Evolutionary conservation across 2,113 vertebrate species (phyloP), one percentile per base, ranked within the genome.

Genomic region (Macrotis lagotis): DNA sequence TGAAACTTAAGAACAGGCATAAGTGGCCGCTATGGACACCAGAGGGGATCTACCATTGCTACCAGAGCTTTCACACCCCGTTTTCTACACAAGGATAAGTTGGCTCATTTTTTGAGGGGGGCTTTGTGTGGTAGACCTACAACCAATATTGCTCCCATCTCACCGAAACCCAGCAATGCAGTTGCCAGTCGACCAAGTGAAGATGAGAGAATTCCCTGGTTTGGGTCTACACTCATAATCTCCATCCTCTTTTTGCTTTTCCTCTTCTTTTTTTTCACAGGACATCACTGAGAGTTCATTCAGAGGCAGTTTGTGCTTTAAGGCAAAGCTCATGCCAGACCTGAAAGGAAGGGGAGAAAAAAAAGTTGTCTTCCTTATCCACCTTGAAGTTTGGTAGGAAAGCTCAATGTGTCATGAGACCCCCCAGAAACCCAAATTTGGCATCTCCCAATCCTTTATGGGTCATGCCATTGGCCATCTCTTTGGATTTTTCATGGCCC

Each of bases 121-220:
- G 8, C 24, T 12, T 2, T 31, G 55, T 28, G n/a, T 50, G 88
- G 28, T 50, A 8, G 83, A 25, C 31, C 7, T 44, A 24, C 48
- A 0, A 0, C 0, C 51, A 88, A 91, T 93, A 47, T 88, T 74
- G 92, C 51, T 25, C 22, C 48, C 89, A 93, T 25, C 98, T 98
- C 94, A 99, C 96, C 95, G 51, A 96, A 98, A 99, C 92, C 97
- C 95, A 50, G 97, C 96, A 96, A 98, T 89, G 50, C 97, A 98
- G 91, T 98, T 96, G 3, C 94, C 97, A 22, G 97, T 95, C 50
- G 97, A 95, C 98, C 98, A 98, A 48, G 92, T 93, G 92, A 98
- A 53, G 74, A 98, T 12, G 3, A 99, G 48, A n/a, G 98, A 97
- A 47, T 97, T 97, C 90, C 95, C 95, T 89, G 90, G 59, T 90